Percentiles rank a stretch among this genome's conserved stretches.
Evolutionary conservation across 2,113 vertebrate species (phyloP).

Genomic region (Erinaceus europaeus): DNA sequence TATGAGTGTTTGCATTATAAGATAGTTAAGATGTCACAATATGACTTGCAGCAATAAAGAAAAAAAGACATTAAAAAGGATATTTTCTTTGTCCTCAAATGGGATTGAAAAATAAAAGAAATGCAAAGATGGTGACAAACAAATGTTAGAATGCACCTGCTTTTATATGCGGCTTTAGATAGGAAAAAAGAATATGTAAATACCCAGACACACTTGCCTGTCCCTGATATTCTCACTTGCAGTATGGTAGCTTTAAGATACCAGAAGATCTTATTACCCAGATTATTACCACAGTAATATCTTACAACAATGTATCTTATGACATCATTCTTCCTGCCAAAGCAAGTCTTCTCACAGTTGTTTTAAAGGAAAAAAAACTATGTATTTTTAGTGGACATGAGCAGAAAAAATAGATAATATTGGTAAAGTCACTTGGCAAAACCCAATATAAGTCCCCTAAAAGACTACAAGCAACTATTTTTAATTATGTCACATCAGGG

Average conservation of each 20-base stretch:
- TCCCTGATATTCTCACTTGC: not conserved
- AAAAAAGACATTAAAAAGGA: not conserved
- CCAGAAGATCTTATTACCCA: too few species aligned
- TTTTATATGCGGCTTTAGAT: not conserved
- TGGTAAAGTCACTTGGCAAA: not conserved
- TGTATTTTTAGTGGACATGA: not conserved
- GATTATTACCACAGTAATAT: not conserved
- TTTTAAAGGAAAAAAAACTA: not conserved
- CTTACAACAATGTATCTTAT: not conserved
- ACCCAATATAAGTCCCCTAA: constrained; percentile 15
- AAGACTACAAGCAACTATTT: too few species aligned
- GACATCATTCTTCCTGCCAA: not conserved
- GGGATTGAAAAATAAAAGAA: not conserved
- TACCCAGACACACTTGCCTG: not conserved
- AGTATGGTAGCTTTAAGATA: not conserved
- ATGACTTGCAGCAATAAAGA: not conserved
- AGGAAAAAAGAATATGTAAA: not conserved
- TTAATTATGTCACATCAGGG: not conserved
- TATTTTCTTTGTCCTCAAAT: not conserved
- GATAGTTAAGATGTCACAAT: not conserved
- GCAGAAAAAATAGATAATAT: not conserved
- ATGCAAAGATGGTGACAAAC: not conserved
- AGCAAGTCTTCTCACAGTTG: not conserved
- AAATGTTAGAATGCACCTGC: not conserved
- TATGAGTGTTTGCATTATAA: not conserved